phyloP scores from a whole-genome alignment of 2,113 vertebrate genomes.

The Xiphorhynchus elegans region DNA sequence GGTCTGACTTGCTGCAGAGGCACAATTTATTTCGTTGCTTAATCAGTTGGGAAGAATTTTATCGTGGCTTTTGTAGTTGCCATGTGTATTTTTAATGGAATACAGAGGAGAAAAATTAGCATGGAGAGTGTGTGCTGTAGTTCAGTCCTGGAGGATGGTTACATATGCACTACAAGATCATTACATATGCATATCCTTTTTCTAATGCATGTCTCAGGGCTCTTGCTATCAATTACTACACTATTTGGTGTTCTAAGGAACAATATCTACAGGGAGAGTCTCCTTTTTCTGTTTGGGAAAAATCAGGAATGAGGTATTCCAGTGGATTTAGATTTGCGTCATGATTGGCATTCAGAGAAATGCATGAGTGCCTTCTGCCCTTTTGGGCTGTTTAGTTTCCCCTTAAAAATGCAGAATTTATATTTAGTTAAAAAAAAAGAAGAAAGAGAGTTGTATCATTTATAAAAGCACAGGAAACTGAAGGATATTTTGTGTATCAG shows the following conservation, averaged over 20 bases:
- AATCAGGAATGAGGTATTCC: not conserved
- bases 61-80: not conserved
- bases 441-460: rapidly evolving
- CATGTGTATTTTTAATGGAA: not conserved
- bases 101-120: not conserved
- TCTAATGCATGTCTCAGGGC: not conserved
- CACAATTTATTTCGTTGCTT: not conserved
- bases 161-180: slow-evolving; percentile 20
- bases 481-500: not conserved
- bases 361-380: not conserved
- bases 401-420: not conserved
- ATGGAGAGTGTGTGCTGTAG: not conserved
- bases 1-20: not conserved
- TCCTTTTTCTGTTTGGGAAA: not conserved
- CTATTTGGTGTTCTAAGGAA: not conserved
- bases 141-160: slow-evolving; percentile 1
- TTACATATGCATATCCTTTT: slow-evolving; percentile 40
- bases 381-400: not conserved
- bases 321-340: not conserved
- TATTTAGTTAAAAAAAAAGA: not conserved
- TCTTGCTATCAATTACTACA: not conserved
- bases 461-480: not conserved
- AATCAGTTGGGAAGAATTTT: not conserved
- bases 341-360: not conserved
- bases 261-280: not conserved